These are phyloP conservation scores for Chloroclystis v-ata DNA, from an alignment of 2,888 invertebrate species.

Conservation along the genomic window DNA sequence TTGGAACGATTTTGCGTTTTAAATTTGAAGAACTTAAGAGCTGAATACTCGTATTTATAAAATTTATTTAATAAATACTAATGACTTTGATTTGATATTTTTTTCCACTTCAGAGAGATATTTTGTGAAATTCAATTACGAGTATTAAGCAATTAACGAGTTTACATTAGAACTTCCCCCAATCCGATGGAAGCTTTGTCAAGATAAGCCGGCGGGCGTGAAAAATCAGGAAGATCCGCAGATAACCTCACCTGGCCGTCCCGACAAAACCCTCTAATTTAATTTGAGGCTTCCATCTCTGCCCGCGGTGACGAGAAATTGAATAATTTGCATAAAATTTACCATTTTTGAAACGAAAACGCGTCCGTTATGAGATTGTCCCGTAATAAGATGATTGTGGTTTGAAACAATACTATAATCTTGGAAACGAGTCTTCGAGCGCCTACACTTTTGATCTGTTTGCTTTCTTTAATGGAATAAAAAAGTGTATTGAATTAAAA, in stretches of 20 bases:
- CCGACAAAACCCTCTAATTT: constrained; percentile 19
- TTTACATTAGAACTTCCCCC: too few relatives aligned
- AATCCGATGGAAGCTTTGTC: neutral
- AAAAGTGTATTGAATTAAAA: too few relatives aligned
- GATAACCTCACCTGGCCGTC: constrained; percentile 17
- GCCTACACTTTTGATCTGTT: neutral
- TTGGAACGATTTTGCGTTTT: too few relatives aligned
- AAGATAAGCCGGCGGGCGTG: constrained; percentile 5
- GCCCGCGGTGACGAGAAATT: constrained; percentile 12
- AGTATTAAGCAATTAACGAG: too few relatives aligned
- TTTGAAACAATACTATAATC: neutral
- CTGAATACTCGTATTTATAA: too few relatives aligned
- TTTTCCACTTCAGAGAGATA: too few relatives aligned
- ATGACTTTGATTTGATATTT: too few relatives aligned
- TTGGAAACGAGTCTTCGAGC: neutral
- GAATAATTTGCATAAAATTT: constrained; percentile 21
- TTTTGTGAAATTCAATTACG: too few relatives aligned
- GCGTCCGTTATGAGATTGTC: constrained; percentile 9
- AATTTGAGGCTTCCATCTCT: constrained; percentile 17
- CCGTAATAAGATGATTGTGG: neutral
- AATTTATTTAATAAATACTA: too few relatives aligned
- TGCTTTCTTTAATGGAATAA: too few relatives aligned
- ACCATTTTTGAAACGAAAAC: constrained; percentile 11
- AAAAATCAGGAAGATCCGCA: constrained; percentile 14
- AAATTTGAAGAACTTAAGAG: too few relatives aligned